Evolutionary conservation across 2,888 invertebrate species (phyloP).

Genomic region (Drosophila emarginata): DNA sequence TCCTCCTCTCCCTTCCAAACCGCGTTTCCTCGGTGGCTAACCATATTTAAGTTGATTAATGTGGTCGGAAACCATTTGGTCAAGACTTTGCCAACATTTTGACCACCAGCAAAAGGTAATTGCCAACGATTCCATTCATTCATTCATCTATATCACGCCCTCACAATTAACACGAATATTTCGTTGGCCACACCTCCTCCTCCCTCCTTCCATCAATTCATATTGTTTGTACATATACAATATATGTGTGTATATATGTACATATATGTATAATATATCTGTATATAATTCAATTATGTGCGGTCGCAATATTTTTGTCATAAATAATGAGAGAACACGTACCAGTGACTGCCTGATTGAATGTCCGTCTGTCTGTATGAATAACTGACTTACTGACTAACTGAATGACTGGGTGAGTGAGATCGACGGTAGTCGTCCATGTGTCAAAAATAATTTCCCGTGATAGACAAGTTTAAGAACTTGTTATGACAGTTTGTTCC

Average conservation of each 20-base stretch:
- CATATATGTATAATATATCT: neutral
- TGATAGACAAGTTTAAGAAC: slow-evolving; percentile 4
- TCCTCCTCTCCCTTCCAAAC: neutral
- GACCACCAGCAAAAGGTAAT: slow-evolving; percentile 18
- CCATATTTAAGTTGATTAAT: slow-evolving; percentile 55
- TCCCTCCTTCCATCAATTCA: neutral
- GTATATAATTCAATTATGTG: slow-evolving; percentile 73
- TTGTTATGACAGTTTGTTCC: slow-evolving; percentile 1
- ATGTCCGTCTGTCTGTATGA: neutral
- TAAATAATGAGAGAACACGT: slow-evolving; percentile 59
- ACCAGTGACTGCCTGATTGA: neutral
- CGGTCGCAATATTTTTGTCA: slow-evolving; percentile 60
- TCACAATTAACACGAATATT: slow-evolving; percentile 65
- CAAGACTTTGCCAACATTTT: neutral
- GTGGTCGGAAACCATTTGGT: slow-evolving; percentile 11
- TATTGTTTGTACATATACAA: slow-evolving; percentile 1
- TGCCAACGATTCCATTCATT: slow-evolving; percentile 43
- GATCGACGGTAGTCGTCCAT: neutral
- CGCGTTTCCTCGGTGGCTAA: neutral
- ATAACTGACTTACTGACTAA: neutral
- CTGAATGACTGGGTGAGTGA: neutral
- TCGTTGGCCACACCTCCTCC: slow-evolving; percentile 9
- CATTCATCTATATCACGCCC: slow-evolving; percentile 77
- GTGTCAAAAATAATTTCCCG: neutral
- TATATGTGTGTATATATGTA: slow-evolving; percentile 34